phyloP scores from a whole-genome alignment of 2,113 vertebrate species.

The Paradisaea rubra region DNA sequence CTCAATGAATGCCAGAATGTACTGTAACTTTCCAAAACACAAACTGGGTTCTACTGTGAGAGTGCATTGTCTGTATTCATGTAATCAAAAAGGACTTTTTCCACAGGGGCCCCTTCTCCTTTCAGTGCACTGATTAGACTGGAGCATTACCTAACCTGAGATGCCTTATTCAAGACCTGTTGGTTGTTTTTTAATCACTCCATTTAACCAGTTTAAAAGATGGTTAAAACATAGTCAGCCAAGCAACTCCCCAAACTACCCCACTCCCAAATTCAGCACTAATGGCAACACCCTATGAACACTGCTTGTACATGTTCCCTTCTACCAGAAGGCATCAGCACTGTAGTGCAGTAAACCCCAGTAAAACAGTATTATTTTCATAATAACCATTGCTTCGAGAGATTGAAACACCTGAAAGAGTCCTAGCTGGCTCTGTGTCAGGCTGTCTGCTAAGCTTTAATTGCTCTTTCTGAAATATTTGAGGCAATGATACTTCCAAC shows the following conservation, averaged over 20 bases:
- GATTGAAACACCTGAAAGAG: background rate
- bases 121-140: background rate
- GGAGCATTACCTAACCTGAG: background rate
- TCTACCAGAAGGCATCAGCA: background rate
- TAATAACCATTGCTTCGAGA: background rate
- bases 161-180: background rate
- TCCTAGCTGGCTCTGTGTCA: background rate
- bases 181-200: background rate
- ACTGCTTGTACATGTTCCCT: background rate
- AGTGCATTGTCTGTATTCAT: background rate
- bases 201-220: background rate
- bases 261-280: background rate
- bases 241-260: background rate
- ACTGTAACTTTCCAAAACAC: background rate
- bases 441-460: background rate
- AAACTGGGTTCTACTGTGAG: background rate
- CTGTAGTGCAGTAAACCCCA: background rate
- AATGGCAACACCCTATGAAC: background rate
- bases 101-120: background rate
- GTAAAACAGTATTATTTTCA: background rate
- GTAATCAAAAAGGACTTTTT: background rate
- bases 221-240: background rate
- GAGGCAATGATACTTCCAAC: background rate
- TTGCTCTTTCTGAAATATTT: background rate
- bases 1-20: background rate